Base-by-base conservation (phyloP, 2,888 invertebrate genomes). In the Seira ritae region DNA sequence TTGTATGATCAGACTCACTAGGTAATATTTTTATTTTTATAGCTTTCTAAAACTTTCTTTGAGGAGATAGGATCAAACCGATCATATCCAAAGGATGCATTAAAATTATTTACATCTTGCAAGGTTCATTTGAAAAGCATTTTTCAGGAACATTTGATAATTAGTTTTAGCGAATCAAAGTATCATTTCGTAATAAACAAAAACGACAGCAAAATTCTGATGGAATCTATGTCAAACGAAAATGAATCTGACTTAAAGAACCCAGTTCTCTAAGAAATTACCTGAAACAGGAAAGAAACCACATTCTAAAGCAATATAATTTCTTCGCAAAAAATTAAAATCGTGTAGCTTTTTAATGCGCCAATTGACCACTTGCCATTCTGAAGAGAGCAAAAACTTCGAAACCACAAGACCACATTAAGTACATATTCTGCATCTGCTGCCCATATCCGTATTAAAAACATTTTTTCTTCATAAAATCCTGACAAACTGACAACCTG, bases 151-250 rank as follows among this genome's bases (percentile, higher is more conserved):
- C n/a, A n/a, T n/a, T n/a, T n/a, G n/a, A n/a, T n/a, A n/a, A n/a
- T n/a, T n/a, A n/a, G n/a, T n/a, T n/a, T n/a, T n/a, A n/a, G n/a
- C n/a, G n/a, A n/a, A n/a, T n/a, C n/a, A n/a, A n/a, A n/a, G n/a
- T n/a, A n/a, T n/a, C n/a, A n/a, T n/a, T n/a, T n/a, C n/a, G n/a
- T n/a, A n/a, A n/a, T n/a, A n/a, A n/a, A n/a, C n/a, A n/a, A n/a
- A n/a, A n/a, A n/a, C n/a, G n/a, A n/a, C n/a, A n/a, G n/a, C n/a
- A 66, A 66, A 20, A 42, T 12, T 42, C 42, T 8, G 6, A 8
- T 42, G 12, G 17, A 66, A 72, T 72, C n/a, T 79, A 72, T 80
- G 80, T 80, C 79, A 79, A n/a, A 31, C 15, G 79, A 79, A 79
- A 79, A 19, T 65, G 73, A 60, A 60, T 42, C 42, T 42, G 42